Evolutionary conservation across 2,113 vertebrate genomes (phyloP).

Genomic region (Chamaetylas fuelleborni): DNA sequence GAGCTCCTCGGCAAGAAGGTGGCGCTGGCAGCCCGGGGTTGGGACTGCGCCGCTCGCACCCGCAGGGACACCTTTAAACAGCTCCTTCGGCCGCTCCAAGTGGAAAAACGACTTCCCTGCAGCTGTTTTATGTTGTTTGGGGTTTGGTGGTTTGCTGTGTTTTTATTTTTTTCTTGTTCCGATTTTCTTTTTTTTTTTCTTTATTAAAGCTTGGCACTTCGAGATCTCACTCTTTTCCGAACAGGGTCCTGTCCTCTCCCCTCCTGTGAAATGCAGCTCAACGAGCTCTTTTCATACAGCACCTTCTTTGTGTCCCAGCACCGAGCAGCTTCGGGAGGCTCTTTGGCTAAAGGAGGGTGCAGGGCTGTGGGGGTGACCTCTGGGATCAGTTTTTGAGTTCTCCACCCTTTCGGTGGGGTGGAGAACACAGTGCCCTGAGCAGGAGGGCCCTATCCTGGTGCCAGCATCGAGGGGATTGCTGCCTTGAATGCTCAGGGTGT

Average conservation of each 20-base stretch:
- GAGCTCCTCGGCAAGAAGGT: constrained; percentile 25
- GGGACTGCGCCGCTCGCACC: not conserved
- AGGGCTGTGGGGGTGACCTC: not conserved
- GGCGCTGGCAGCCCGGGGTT: constrained; percentile 45
- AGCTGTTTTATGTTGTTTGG: constrained; percentile 21
- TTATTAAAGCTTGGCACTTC: not conserved
- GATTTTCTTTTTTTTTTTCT: not conserved
- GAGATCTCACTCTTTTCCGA: not conserved
- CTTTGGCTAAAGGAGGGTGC: not conserved
- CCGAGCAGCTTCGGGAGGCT: not conserved
- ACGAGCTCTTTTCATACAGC: not conserved
- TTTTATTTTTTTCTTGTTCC: not conserved
- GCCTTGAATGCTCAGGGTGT: not conserved
- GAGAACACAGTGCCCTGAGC: rapidly evolving
- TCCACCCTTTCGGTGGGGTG: not conserved
- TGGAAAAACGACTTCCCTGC: constrained; percentile 32
- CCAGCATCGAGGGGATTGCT: not conserved
- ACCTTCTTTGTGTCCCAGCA: not conserved
- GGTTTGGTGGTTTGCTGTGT: not conserved
- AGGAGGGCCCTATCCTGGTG: not conserved
- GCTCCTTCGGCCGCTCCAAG: not conserved
- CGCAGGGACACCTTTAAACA: not conserved
- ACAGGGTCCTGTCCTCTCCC: not conserved
- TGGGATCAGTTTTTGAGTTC: not conserved
- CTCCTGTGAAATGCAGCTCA: not conserved